phyloP scores from a whole-genome alignment of 2,888 invertebrate species.

The Drosophila algonquin region DNA sequence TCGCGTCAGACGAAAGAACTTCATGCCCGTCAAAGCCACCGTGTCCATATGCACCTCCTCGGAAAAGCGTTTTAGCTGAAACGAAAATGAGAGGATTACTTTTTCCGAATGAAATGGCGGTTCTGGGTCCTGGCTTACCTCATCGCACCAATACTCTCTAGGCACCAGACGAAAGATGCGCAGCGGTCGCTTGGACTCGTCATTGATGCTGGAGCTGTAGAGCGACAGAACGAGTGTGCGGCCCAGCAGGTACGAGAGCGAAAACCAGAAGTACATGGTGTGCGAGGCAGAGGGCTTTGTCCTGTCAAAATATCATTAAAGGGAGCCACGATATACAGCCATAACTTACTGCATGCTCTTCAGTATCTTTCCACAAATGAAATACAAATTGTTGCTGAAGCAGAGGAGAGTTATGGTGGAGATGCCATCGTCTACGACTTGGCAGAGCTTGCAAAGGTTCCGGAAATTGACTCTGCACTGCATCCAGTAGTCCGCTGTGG shows the following conservation, averaged over 20 bases:
- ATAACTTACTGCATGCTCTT: constrained; percentile 84
- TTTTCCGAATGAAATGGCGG: not conserved
- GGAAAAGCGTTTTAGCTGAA: constrained; percentile 82
- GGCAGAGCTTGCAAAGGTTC: constrained; percentile 84
- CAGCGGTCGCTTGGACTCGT: constrained; percentile 84
- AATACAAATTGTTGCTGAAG: constrained; percentile 86
- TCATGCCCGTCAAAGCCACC: constrained; percentile 82
- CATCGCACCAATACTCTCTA: constrained; percentile 84
- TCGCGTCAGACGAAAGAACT: constrained; percentile 82
- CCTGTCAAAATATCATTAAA: constrained; percentile 51
- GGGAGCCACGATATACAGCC: not conserved
- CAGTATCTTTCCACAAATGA: constrained; percentile 86
- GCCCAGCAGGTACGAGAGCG: constrained; percentile 85
- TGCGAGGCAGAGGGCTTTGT: constrained; percentile 82
- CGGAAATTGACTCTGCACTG: constrained; percentile 85
- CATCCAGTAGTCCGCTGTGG: constrained; percentile 84
- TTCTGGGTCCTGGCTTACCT: constrained; percentile 74
- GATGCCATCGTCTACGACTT: constrained; percentile 84
- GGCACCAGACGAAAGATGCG: constrained; percentile 84
- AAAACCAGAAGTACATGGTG: constrained; percentile 86
- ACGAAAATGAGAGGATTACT: not conserved
- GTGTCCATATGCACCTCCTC: constrained; percentile 82
- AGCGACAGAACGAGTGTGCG: constrained; percentile 86
- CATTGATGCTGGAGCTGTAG: constrained; percentile 86
- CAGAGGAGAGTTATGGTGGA: constrained; percentile 85